Evolutionary conservation across 2,888 invertebrate species (phyloP), one percentile per base, ranked within the genome.

Genomic region (Napeogenes sylphis): DNA sequence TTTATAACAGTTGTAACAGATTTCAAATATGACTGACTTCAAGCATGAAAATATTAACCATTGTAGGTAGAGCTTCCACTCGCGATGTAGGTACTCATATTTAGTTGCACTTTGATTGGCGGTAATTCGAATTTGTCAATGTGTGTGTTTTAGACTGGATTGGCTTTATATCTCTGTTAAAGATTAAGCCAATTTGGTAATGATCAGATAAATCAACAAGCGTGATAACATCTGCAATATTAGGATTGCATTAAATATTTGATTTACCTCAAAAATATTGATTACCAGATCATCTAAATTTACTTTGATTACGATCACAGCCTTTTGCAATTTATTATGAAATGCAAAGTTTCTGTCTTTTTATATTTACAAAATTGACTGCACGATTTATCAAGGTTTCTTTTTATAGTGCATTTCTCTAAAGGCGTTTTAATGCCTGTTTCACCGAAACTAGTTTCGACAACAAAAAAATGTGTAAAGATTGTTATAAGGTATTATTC

Each of bases 1-100:
- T 62, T 67, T 65, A 65, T 58, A 65, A 68, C 63, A 53, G 59
- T 56, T 66, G 60, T 66, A 58, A 66, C 63, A 66, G 63, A 66
- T 66, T 66, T 66, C 56, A 66, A 67, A 67, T 60, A 60, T 56
- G 62, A 55, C 53, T 59, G 51, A 62, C 57, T 56, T 61, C 59
- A 67, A n/a, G 61, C 67, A 63, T 65, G 57, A 63, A 67, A 42
- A 65, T 65, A 57, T 58, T 35, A 55, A 57, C 56, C 32, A 47
- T 45, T n/a, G 21, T 51, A 56, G 38, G 30, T 30, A 51, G 51
- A 30, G 47, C 47, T 47, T 14, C 47, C 47, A 47, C n/a, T 30
- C 12, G 21, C 21, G 30, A 30, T 6, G 30, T n/a, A n/a, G n/a
- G n/a, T 51, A 21, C 30, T 51, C 30, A 51, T 51, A 51, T 51